These are phyloP conservation scores for Limnephilus rhombicus DNA, from an alignment of 2,888 invertebrate species.

Conservation along the genomic window DNA sequence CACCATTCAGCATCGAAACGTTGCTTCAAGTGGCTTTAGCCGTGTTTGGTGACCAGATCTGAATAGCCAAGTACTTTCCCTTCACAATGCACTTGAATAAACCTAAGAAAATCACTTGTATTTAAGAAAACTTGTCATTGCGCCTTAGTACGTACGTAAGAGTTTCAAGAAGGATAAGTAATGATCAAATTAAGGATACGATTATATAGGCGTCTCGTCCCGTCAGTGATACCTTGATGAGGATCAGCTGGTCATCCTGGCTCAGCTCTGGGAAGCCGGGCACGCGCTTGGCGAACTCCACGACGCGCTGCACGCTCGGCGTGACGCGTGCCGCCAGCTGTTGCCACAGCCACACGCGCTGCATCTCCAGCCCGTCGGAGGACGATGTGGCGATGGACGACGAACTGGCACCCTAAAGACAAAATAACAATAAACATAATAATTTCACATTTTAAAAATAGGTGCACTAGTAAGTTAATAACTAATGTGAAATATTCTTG, in stretches of 20 bases:
- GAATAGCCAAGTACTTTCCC: too few relatives aligned
- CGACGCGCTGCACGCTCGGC: conserved; percentile 94
- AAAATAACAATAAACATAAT: neutral
- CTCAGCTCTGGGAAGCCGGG: conserved; percentile 94
- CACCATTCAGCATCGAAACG: too few relatives aligned
- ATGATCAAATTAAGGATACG: neutral
- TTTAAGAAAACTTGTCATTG: too few relatives aligned
- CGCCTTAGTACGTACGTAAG: neutral
- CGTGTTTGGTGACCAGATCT: too few relatives aligned
- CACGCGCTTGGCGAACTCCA: conserved; percentile 96
- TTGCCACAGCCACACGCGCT: conserved; percentile 92
- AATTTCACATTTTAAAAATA: too few relatives aligned
- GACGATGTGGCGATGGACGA: conserved; percentile 50
- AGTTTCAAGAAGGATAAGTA: neutral
- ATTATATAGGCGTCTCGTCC: neutral
- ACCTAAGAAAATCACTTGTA: too few relatives aligned
- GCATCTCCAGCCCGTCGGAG: conserved; percentile 83
- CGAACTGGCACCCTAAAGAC: conserved; percentile 51
- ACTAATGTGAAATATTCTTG: too few relatives aligned
- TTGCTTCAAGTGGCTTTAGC: too few relatives aligned
- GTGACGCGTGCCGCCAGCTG: conserved; percentile 91
- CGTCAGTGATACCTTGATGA: conserved; percentile 85
- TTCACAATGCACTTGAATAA: too few relatives aligned
- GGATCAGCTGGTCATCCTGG: conserved; percentile 97
- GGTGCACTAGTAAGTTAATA: too few relatives aligned